Evolutionary conservation across 2,888 invertebrate genomes (phyloP).

Genomic region (Caenorhabditis drosophilae): DNA sequence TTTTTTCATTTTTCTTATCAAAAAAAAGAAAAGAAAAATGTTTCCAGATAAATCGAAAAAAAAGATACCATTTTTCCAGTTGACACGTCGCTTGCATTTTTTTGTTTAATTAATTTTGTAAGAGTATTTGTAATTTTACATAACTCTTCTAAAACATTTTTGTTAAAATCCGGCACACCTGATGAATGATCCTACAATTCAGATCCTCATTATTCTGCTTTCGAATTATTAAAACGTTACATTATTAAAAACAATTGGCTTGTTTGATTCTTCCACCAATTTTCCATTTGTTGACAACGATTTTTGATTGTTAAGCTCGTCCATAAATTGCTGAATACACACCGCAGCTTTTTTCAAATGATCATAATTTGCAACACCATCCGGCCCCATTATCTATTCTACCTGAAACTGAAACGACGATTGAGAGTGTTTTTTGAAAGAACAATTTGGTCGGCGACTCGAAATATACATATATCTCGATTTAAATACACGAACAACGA

Average conservation of each 20-base stretch:
- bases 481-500: too few species aligned
- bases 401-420: not conserved
- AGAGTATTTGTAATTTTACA: constrained; percentile 14
- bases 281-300: too few species aligned
- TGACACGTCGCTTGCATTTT: constrained; percentile 12
- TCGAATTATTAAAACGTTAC: too few species aligned
- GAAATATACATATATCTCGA: too few species aligned
- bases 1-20: not conserved
- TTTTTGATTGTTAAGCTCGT: not conserved
- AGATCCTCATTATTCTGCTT: too few species aligned
- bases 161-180: not conserved
- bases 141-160: constrained; percentile 13
- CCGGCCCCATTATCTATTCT: constrained; percentile 6
- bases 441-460: not conserved
- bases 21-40: not conserved
- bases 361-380: constrained; percentile 2
- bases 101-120: constrained; percentile 17
- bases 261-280: too few species aligned
- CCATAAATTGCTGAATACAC: constrained; percentile 9
- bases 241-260: too few species aligned
- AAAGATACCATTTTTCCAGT: constrained; percentile 24
- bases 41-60: not conserved
- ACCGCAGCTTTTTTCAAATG: constrained; percentile 5
- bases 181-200: too few species aligned
- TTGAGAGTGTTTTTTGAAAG: not conserved